Conservation (phyloP, 2,888 invertebrate genomes). For the Carpatolechia fugitivella region DNA sequence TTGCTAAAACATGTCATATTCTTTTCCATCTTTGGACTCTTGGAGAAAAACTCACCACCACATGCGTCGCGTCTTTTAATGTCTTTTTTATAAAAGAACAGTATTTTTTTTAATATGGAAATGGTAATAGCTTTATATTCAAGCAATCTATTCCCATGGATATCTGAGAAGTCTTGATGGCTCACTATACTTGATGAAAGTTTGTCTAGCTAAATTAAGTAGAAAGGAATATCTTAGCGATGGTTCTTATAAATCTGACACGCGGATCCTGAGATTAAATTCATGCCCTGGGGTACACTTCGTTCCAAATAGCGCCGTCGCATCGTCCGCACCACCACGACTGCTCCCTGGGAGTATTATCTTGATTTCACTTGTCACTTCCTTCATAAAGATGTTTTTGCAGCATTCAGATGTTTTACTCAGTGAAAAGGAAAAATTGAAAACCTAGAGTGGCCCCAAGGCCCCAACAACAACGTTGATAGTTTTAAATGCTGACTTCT, state of each 20-base stretch:
- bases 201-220: constrained; percentile 34
- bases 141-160: no score
- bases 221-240: constrained; percentile 48
- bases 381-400: constrained; percentile 40
- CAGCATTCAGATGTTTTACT: constrained; percentile 31
- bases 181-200: no score
- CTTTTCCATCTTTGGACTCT: no score
- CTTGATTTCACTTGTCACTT: constrained; percentile 65
- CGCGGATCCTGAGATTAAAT: constrained; percentile 74
- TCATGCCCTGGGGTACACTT: constrained; percentile 74
- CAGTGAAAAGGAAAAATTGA: constrained; percentile 34
- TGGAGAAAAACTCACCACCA: no score
- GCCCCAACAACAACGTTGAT: no score
- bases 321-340: constrained; percentile 32
- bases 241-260: constrained; percentile 68
- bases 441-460: not conserved
- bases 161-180: no score
- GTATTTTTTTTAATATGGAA: no score
- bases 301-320: constrained; percentile 53
- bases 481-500: no score
- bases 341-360: constrained; percentile 58
- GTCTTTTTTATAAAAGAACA: no score
- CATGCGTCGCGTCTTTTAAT: no score
- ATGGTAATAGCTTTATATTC: no score
- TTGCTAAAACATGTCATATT: no score